Evolutionary conservation across 2,113 vertebrate species (phyloP), one percentile per base, ranked within the genome.

Genomic region (Microcebus griseorufus): DNA sequence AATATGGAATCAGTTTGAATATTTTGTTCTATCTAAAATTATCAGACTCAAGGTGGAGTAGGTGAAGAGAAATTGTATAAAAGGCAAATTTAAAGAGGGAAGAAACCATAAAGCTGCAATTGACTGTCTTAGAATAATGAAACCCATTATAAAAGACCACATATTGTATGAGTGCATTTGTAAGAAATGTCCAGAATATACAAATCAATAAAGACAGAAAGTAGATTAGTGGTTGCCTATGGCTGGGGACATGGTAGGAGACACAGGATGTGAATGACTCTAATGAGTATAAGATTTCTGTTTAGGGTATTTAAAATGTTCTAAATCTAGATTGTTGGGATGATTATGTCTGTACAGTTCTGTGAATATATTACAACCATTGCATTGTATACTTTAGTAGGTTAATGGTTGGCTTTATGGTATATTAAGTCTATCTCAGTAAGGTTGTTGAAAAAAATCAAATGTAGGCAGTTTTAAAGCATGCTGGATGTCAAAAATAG

Each of bases 11-110:
- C 73, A 9, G 11, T 60, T 94, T 88, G 17, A 64, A 82, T 60
- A 72, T 72, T 91, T 88, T 79, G 1, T 87, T 87, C 27, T 88
- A 81, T 67, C 20, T 86, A 55, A 88, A 94, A 78, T 83, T 91
- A 83, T 20, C 32, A 39, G 20, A 93, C 4, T 87, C 34, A 34
- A 16, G 23, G 6, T 73, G 13, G 14, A 45, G 13, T 32, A 65
- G 23, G 14, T 80, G 22, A 65, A 96, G 9, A 37, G 62, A 83
- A 84, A 42, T 22, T 67, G 9, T 37, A 42, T 78, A 53, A 83
- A 92, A 91, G 3, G 20, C 9, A 95, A 48, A 45, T n/a, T 91
- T 79, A 27, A 86, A 90, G 75, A 53, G 7, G 23, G 29, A 93
- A 53, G 12, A 87, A 60, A 88, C 88, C 3, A 73, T 48, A 79